These are phyloP conservation scores for Coleophora deauratella DNA, from an alignment of 2,888 invertebrate genomes.

Conservation along the genomic window DNA sequence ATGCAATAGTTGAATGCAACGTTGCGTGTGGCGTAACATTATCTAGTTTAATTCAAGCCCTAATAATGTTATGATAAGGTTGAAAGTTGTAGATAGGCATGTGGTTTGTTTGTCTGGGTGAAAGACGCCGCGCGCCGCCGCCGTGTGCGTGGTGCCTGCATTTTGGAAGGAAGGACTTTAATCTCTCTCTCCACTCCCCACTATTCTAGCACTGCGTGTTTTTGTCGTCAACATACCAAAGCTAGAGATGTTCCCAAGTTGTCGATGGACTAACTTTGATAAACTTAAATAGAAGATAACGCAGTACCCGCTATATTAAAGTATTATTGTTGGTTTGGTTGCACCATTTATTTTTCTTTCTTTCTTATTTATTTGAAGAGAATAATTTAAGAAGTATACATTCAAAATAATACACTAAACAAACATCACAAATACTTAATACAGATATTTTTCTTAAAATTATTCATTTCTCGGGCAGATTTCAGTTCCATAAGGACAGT, in stretches of 20 bases:
- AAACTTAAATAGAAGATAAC: no score
- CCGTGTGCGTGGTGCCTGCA: slow-evolving; percentile 61
- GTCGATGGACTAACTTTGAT: slow-evolving; percentile 5
- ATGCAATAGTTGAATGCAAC: background rate
- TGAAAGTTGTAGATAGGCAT: slow-evolving; percentile 19
- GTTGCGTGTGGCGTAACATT: slow-evolving; percentile 13
- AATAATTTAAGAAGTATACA: no score
- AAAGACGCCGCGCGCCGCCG: slow-evolving; percentile 50
- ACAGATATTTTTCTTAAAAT: no score
- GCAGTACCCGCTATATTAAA: no score
- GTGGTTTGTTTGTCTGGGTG: slow-evolving; percentile 38
- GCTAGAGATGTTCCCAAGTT: slow-evolving; percentile 38
- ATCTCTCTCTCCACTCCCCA: slow-evolving; percentile 47
- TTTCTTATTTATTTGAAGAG: no score
- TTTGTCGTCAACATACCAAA: slow-evolving; percentile 58
- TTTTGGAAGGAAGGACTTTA: slow-evolving; percentile 62
- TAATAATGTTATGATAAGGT: slow-evolving; percentile 32
- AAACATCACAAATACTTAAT: no score
- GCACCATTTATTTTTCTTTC: no score
- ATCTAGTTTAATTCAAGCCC: slow-evolving; percentile 25
- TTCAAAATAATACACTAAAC: no score
- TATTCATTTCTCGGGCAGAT: no score
- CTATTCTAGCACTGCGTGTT: slow-evolving; percentile 40
- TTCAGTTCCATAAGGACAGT: no score
- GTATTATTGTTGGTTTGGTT: no score